Percentiles rank a stretch among this genome's conserved stretches.
phyloP scores from a whole-genome alignment of 2,888 invertebrate genomes.

The Allygus modestus region DNA sequence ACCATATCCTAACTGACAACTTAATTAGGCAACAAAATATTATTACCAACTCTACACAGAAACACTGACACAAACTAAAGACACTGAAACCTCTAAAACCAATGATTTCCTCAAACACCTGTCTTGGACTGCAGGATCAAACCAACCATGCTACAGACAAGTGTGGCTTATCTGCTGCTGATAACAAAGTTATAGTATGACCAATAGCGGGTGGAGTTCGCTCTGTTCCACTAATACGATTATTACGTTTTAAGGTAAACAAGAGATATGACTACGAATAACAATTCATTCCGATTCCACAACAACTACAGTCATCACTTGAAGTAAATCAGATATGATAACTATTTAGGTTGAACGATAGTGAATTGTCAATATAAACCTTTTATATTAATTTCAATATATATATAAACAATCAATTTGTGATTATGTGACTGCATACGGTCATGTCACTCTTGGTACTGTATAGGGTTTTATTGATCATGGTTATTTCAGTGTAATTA shows the following conservation, averaged over 20 bases:
- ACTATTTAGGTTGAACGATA: not conserved
- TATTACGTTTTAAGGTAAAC: conserved; percentile 9
- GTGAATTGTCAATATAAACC: not conserved
- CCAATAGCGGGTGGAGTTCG: not conserved
- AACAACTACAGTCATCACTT: not conserved
- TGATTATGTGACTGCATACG: no score
- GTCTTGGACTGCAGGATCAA: not conserved
- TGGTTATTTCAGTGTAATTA: no score
- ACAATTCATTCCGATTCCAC: conserved; percentile 9
- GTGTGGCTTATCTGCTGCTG: conserved; percentile 6
- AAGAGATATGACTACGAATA: conserved; percentile 1
- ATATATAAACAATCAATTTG: no score
- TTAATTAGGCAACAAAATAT: no score
- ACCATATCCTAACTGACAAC: no score
- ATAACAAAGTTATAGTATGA: not conserved
- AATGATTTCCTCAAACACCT: no score
- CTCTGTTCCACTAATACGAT: not conserved
- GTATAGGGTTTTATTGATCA: no score
- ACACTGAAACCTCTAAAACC: no score
- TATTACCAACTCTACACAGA: no score
- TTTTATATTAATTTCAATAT: no score
- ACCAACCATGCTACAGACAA: not conserved
- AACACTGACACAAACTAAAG: no score
- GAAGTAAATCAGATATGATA: not conserved
- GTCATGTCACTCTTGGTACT: no score